Evolutionary conservation across 2,797 vertebrate genomes (phyloP).

Genomic region (Trichosurus vulpecula): DNA sequence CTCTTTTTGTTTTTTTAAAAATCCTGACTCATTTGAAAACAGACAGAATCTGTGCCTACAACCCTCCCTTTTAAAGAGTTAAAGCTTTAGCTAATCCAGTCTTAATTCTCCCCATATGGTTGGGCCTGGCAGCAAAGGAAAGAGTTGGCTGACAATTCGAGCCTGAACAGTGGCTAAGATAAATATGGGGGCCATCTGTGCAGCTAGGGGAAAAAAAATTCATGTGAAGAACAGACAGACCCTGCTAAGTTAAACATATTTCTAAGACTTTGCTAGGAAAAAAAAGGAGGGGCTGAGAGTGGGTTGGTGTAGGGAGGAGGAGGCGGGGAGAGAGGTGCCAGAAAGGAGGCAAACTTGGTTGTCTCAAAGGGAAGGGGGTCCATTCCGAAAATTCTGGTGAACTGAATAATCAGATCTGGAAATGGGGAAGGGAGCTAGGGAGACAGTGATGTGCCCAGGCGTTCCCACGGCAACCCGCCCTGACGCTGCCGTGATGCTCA

Average conservation of each 20-base stretch:
- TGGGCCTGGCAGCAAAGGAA: slow-evolving; percentile 55
- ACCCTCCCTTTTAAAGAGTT: slow-evolving; percentile 44
- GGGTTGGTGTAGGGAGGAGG: background rate
- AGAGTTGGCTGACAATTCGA: slow-evolving; percentile 56
- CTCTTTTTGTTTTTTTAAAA: background rate
- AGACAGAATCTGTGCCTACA: rapidly evolving
- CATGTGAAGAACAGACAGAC: background rate
- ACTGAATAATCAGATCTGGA: slow-evolving; percentile 59
- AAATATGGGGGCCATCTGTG: slow-evolving; percentile 67
- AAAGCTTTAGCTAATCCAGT: slow-evolving; percentile 54
- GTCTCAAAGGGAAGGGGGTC: slow-evolving; percentile 18
- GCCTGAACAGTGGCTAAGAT: slow-evolving; percentile 69
- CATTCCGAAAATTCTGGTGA: background rate
- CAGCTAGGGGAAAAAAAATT: background rate
- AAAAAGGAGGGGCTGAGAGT: background rate
- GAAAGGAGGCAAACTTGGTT: background rate
- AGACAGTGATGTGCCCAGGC: background rate
- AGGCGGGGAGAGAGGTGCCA: background rate
- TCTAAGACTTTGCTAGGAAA: slow-evolving; percentile 15
- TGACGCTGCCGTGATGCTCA: slow-evolving; percentile 19
- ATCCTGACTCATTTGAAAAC: background rate
- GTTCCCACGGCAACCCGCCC: slow-evolving; percentile 66
- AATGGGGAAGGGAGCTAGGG: background rate
- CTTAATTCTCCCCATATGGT: slow-evolving; percentile 73
- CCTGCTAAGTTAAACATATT: slow-evolving; percentile 31